phyloP scores from a whole-genome alignment of 2,797 vertebrate genomes.

The Triplophysa yarkandensis region DNA sequence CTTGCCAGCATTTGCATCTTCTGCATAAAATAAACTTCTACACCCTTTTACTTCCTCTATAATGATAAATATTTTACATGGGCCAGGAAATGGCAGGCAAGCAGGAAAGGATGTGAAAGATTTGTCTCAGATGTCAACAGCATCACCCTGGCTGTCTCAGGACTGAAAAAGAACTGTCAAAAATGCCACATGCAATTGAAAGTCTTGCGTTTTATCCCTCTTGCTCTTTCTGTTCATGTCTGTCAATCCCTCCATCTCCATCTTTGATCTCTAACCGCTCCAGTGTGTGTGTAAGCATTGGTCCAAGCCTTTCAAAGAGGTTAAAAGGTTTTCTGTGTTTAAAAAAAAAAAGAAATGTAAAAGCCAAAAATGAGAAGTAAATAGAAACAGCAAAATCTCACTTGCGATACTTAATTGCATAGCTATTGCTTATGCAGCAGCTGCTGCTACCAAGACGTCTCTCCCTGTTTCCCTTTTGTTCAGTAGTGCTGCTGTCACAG shows the following conservation, averaged over 20 bases:
- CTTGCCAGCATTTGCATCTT: neutral
- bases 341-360: neutral
- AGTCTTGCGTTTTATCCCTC: slow-evolving; percentile 2
- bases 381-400: neutral
- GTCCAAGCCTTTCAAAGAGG: neutral
- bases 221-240: neutral
- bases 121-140: slow-evolving; percentile 34
- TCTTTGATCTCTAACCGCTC: slow-evolving; percentile 19
- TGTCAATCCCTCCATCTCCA: neutral
- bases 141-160: slow-evolving; percentile 10
- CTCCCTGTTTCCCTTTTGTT: slow-evolving; percentile 31
- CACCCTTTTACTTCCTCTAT: too few relatives aligned
- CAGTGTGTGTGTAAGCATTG: neutral
- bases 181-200: slow-evolving; percentile 31
- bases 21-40: neutral
- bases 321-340: neutral
- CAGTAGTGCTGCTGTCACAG: neutral
- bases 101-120: neutral
- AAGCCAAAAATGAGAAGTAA: neutral
- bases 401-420: slow-evolving; percentile 17
- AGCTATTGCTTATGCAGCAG: slow-evolving; percentile 18
- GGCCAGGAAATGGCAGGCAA: neutral
- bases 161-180: slow-evolving; percentile 36
- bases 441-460: slow-evolving; percentile 23
- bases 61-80: neutral